Evolutionary conservation across 2,797 vertebrate species (phyloP).

Genomic region (Crypturellus tataupa): DNA sequence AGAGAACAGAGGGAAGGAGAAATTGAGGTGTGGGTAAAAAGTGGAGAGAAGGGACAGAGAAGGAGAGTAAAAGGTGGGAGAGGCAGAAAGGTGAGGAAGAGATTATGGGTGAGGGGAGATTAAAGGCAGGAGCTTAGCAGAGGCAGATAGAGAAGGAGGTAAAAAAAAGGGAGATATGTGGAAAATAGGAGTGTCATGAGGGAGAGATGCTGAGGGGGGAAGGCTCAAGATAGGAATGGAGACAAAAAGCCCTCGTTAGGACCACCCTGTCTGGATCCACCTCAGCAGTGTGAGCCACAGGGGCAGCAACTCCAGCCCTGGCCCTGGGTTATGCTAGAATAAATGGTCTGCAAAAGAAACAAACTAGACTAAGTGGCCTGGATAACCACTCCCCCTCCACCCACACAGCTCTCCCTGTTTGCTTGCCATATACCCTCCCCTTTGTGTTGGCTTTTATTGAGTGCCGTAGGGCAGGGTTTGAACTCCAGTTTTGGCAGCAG

Average conservation of each 20-base stretch:
- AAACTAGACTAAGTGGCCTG: not conserved
- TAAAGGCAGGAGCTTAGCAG: not conserved
- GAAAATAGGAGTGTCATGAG: not conserved
- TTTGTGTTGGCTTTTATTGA: not conserved
- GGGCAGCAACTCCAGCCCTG: not conserved
- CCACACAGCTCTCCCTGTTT: slow-evolving; percentile 5
- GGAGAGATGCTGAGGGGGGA: not conserved
- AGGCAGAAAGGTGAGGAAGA: slow-evolving; percentile 1
- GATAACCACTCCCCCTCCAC: slow-evolving; percentile 21
- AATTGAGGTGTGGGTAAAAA: not conserved
- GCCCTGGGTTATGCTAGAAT: not conserved
- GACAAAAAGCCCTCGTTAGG: not conserved
- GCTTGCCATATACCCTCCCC: not conserved
- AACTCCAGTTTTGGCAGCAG: slow-evolving; percentile 62
- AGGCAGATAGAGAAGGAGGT: not conserved
- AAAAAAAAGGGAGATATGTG: not conserved
- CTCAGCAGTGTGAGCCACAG: not conserved
- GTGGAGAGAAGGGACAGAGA: not conserved
- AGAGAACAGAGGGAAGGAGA: slow-evolving; percentile 42
- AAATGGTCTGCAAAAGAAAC: not conserved
- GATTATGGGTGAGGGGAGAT: not conserved
- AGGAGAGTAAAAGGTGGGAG: not conserved
- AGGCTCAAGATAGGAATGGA: not conserved
- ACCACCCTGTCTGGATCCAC: not conserved
- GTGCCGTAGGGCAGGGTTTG: slow-evolving; percentile 57